Evolutionary conservation across 2,113 vertebrate species (phyloP).

Genomic region (Lethenteron camtschaticum): DNA sequence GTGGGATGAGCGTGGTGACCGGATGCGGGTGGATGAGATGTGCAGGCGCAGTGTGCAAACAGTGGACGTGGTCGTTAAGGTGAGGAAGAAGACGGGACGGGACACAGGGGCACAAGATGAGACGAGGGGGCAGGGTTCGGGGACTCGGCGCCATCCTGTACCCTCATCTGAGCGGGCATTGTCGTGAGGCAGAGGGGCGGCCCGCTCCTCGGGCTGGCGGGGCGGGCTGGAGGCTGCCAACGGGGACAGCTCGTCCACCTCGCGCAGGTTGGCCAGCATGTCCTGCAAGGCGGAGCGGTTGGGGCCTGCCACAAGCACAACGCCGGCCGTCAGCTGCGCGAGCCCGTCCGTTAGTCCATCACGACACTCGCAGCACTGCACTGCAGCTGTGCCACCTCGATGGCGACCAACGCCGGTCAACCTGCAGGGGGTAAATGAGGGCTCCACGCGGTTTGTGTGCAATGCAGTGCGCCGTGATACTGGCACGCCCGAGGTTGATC

Average conservation of each 20-base stretch:
- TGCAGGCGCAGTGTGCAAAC: too few species aligned
- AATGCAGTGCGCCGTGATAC: too few species aligned
- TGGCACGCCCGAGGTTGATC: too few species aligned
- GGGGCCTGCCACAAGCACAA: background rate
- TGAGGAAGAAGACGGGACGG: constrained; percentile 9
- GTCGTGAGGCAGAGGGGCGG: background rate
- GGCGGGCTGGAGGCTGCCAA: constrained; percentile 1
- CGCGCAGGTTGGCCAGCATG: constrained; percentile 4
- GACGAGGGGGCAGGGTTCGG: constrained; percentile 19
- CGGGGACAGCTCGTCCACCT: background rate
- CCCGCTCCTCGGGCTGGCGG: background rate
- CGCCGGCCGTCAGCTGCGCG: too few species aligned
- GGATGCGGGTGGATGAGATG: too few species aligned
- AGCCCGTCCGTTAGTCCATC: too few species aligned
- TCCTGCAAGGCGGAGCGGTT: constrained; percentile 4
- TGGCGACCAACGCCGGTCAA: too few species aligned
- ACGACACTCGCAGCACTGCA: too few species aligned
- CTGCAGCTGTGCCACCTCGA: too few species aligned
- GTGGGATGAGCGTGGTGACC: too few species aligned
- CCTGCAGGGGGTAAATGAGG: too few species aligned
- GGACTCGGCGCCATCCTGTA: constrained; percentile 28
- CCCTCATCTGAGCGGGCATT: background rate
- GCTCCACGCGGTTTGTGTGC: too few species aligned
- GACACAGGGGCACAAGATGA: constrained; percentile 16
- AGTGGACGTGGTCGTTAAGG: background rate